A percentile compares a stretch with the other conserved stretches of the same genome.
Conservation (phyloP, 2,113 vertebrate species). For the Corynorhinus townsendii region DNA sequence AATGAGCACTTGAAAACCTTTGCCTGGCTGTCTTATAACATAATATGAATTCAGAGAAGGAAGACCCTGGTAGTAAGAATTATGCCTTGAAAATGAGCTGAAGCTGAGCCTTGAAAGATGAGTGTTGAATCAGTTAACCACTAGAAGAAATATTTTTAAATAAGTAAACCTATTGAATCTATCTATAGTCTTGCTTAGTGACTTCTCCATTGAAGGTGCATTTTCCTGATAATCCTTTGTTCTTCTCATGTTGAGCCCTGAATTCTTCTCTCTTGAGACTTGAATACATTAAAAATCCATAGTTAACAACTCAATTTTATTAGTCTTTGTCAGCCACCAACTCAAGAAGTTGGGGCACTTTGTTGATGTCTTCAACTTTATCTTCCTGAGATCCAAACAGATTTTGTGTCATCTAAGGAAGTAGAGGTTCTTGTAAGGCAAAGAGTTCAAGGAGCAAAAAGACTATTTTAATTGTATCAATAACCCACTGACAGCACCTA, state of each 20-base stretch:
- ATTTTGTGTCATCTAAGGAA: not conserved
- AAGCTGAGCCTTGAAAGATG: not conserved
- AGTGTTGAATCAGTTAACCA: not conserved
- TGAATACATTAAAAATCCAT: not conserved
- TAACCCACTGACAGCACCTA: conserved; percentile 9
- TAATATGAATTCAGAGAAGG: not conserved
- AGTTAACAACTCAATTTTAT: not conserved
- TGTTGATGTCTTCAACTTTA: not conserved
- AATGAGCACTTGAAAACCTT: not conserved
- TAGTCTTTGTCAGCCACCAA: not conserved
- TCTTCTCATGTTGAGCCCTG: not conserved
- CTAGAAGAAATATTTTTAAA: not conserved
- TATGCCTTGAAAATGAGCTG: not conserved
- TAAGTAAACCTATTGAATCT: not conserved
- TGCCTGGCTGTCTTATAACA: not conserved
- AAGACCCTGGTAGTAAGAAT: not conserved
- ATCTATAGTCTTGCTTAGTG: not conserved
- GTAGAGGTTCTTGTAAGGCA: not conserved
- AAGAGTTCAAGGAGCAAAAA: conserved; percentile 18
- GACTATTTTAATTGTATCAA: not conserved
- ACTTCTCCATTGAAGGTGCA: not conserved
- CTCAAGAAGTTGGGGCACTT: not conserved
- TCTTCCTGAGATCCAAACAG: not conserved
- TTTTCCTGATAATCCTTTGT: conserved; percentile 8
- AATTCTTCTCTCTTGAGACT: not conserved